Evolutionary conservation across 2,888 invertebrate species (phyloP).

Genomic region (Griposia aprilina): DNA sequence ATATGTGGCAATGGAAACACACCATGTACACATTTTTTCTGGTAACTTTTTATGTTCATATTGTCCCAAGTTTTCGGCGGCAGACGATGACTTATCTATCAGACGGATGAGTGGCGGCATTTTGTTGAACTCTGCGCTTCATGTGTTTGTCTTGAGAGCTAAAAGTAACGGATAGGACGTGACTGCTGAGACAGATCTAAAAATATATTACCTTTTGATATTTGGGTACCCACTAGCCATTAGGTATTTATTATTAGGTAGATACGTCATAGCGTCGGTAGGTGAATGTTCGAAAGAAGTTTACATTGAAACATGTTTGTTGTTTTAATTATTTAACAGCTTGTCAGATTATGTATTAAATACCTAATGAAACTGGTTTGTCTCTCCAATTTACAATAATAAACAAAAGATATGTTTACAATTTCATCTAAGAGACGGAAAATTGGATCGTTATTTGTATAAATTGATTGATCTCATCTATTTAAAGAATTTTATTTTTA

Average conservation of each 20-base stretch:
- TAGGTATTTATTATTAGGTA: not conserved
- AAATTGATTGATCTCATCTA: slow-evolving; percentile 25
- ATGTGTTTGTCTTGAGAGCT: slow-evolving; percentile 54
- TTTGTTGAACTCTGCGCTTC: slow-evolving; percentile 71
- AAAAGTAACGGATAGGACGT: slow-evolving; percentile 58
- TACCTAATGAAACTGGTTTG: slow-evolving; percentile 20
- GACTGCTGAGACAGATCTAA: slow-evolving; percentile 44
- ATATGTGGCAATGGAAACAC: slow-evolving; percentile 73
- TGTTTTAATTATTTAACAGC: slow-evolving; percentile 8
- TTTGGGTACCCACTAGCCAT: slow-evolving; percentile 26
- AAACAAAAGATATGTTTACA: slow-evolving; percentile 28
- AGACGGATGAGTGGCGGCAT: slow-evolving; percentile 74
- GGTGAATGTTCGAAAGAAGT: slow-evolving; percentile 6
- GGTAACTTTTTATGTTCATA: slow-evolving; percentile 79
- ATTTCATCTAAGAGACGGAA: slow-evolving; percentile 9
- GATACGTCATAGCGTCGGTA: not conserved
- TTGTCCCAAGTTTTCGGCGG: slow-evolving; percentile 78
- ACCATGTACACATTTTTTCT: slow-evolving; percentile 71
- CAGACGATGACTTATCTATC: slow-evolving; percentile 81
- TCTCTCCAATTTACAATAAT: slow-evolving; percentile 24
- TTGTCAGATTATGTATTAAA: slow-evolving; percentile 19
- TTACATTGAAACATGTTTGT: slow-evolving; percentile 30
- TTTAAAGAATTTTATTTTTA: slow-evolving; percentile 41
- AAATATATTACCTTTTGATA: slow-evolving; percentile 58
- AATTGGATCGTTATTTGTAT: slow-evolving; percentile 27